Percentiles rank a stretch among this genome's conserved stretches.
Conservation (phyloP, 2,888 invertebrate species). For the Macrophya alboannulata region DNA sequence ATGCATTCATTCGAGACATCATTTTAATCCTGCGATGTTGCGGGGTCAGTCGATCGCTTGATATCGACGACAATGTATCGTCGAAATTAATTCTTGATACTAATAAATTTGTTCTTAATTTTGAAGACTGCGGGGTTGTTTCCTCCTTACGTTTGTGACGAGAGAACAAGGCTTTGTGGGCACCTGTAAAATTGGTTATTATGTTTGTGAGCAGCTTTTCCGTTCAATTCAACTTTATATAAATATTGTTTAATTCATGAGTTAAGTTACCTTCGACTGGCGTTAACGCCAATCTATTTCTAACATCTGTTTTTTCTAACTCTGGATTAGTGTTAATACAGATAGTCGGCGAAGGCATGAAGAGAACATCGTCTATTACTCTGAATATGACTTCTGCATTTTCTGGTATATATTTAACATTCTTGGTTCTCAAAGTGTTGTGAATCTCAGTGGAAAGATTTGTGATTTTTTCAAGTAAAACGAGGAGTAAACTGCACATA, state of each 20-base stretch:
- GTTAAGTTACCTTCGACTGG: conserved; percentile 71
- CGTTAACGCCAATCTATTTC: conserved; percentile 71
- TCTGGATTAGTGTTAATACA: conserved; percentile 67
- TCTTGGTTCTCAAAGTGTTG: conserved; percentile 36
- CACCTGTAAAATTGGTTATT: conserved; percentile 59
- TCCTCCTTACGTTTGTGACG: conserved; percentile 65
- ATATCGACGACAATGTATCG: conserved; percentile 59
- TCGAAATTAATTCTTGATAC: conserved; percentile 60
- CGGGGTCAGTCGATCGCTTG: conserved; percentile 58
- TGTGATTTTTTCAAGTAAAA: conserved; percentile 60
- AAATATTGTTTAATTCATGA: neutral
- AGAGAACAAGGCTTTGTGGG: conserved; percentile 68
- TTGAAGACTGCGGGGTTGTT: conserved; percentile 56
- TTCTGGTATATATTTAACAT: conserved; percentile 30
- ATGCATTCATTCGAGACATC: conserved; percentile 10
- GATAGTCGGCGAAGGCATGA: conserved; percentile 72
- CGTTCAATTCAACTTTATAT: conserved; percentile 14
- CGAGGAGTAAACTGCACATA: conserved; percentile 65
- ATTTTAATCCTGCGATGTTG: conserved; percentile 56
- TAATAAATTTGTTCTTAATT: conserved; percentile 64
- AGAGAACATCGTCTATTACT: conserved; percentile 66
- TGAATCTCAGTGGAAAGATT: conserved; percentile 57
- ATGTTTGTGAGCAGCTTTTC: neutral
- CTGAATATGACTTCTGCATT: conserved; percentile 37
- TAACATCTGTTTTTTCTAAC: conserved; percentile 63